Evolutionary conservation across 2,113 vertebrate species (phyloP).

Genomic region (Psittacula cyanocephala): DNA sequence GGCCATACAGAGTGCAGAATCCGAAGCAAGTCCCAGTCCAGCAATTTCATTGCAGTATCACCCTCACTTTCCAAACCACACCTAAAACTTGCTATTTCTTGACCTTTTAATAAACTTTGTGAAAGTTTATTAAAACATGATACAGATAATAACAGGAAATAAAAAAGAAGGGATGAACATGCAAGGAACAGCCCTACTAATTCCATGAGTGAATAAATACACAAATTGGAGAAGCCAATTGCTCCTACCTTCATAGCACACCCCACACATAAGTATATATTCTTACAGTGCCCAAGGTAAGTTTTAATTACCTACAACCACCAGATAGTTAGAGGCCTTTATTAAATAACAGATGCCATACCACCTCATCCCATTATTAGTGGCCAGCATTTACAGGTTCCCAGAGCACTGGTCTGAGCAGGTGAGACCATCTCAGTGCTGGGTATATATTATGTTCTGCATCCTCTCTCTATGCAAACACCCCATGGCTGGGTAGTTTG

Average conservation of each 20-base stretch:
- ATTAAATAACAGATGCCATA: neutral
- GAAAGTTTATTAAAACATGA: neutral
- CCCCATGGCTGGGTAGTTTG: neutral
- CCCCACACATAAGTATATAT: neutral
- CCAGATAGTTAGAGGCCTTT: neutral
- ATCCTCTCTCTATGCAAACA: neutral
- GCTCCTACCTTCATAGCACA: neutral
- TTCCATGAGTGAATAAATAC: neutral
- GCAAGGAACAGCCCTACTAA: neutral
- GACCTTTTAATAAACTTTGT: neutral
- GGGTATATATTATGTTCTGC: neutral
- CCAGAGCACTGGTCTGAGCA: accelerated
- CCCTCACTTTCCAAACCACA: neutral
- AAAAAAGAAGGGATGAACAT: neutral
- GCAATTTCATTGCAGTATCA: neutral
- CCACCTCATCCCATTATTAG: slow-evolving; percentile 4
- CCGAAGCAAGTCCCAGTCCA: neutral
- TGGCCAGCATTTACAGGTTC: neutral
- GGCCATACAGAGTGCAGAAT: neutral
- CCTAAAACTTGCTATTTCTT: neutral
- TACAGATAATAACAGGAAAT: neutral
- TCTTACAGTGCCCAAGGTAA: neutral
- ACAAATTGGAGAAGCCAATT: neutral
- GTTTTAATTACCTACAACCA: neutral
- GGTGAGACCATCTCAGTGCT: neutral